phyloP scores from a whole-genome alignment of 2,113 vertebrate genomes.

The Eurystomus gularis region DNA sequence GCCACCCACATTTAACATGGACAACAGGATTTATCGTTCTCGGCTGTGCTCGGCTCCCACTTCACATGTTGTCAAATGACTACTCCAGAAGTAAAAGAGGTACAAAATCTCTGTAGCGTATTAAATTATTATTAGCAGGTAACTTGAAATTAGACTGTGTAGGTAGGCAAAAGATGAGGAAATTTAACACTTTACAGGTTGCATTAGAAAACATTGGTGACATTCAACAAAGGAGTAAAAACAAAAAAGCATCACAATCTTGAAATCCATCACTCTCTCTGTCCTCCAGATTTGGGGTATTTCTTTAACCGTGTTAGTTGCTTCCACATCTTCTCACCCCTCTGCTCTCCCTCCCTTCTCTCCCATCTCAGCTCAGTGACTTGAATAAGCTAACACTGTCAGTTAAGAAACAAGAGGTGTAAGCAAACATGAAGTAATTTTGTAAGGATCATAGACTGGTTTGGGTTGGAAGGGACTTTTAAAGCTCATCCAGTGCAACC shows the following conservation, averaged over 20 bases:
- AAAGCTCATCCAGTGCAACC: background rate
- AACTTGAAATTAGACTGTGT: background rate
- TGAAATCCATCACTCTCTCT: background rate
- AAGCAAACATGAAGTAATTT: background rate
- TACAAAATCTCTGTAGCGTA: background rate
- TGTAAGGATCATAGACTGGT: background rate
- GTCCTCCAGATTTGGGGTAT: background rate
- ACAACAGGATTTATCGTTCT: background rate
- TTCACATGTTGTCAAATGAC: background rate
- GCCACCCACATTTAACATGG: background rate
- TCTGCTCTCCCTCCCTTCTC: background rate
- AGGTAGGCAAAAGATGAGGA: background rate
- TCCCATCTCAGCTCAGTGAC: background rate
- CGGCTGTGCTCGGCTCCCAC: rapidly evolving
- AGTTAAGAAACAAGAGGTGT: background rate
- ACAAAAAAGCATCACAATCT: rapidly evolving
- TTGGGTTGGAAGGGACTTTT: background rate
- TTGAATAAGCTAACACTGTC: rapidly evolving
- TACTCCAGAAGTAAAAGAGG: background rate
- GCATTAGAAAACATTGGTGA: background rate
- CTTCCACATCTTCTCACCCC: background rate
- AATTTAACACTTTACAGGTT: background rate
- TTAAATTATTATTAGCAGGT: background rate
- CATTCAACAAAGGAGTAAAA: background rate
- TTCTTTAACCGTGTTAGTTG: background rate